Conservation (phyloP, 2,797 vertebrate species). For the Dicrostonyx torquatus region DNA sequence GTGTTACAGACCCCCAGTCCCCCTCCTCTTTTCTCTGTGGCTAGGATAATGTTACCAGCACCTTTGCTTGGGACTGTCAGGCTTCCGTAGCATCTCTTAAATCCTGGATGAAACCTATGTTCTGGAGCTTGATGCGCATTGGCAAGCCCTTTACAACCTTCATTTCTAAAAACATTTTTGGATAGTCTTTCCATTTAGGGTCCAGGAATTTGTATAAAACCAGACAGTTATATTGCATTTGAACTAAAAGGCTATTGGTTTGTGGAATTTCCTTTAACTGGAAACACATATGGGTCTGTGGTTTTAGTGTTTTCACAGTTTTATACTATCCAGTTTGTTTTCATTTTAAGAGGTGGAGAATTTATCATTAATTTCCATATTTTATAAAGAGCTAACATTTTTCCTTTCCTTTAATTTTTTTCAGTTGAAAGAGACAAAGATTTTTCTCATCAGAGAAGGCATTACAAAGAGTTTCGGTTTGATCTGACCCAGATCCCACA, state of each 20-base stretch:
- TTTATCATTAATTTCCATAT: constrained; percentile 76
- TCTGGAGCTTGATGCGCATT: constrained; percentile 52
- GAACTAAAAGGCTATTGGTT: constrained; percentile 81
- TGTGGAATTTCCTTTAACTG: constrained; percentile 86
- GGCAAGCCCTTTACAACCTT: constrained; percentile 79
- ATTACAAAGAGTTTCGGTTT: constrained; percentile 99
- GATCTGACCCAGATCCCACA: constrained; percentile 99
- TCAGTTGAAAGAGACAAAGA: constrained; percentile 99
- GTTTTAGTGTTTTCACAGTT: constrained; percentile 84
- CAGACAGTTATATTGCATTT: constrained; percentile 79
- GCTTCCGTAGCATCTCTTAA: constrained; percentile 54
- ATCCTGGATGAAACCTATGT: constrained; percentile 25
- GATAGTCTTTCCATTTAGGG: constrained; percentile 81
- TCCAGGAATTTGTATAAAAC: constrained; percentile 85
- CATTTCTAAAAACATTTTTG: constrained; percentile 79
- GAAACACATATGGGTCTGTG: constrained; percentile 81
- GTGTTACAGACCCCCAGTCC: background rate
- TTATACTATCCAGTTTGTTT: constrained; percentile 81
- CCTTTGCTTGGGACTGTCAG: constrained; percentile 52
- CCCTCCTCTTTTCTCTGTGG: constrained; percentile 7
- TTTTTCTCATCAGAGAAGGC: constrained; percentile 97
- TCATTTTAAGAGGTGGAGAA: constrained; percentile 79
- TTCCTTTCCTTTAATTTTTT: constrained; percentile 67
- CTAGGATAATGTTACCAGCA: constrained; percentile 23
- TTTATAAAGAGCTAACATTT: constrained; percentile 70